These are phyloP conservation scores for Cyanistes caeruleus DNA, from an alignment of 2,113 vertebrate species.

Conservation along the genomic window DNA sequence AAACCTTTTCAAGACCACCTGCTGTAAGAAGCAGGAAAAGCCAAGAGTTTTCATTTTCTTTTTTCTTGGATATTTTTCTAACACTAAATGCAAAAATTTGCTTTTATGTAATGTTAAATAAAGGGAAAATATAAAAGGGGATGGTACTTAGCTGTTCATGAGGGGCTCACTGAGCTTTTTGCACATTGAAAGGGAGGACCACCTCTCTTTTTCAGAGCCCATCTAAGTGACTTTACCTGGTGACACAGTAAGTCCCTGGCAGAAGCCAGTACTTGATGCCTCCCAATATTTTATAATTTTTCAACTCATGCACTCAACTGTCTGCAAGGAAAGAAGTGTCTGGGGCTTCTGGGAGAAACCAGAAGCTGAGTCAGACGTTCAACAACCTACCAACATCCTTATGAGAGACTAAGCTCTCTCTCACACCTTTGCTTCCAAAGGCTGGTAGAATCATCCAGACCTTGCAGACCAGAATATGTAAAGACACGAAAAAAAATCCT, in stretches of 20 bases:
- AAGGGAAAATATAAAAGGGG: neutral
- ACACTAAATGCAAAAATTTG: neutral
- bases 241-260: neutral
- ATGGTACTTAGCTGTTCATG: neutral
- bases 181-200: neutral
- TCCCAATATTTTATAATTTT: neutral
- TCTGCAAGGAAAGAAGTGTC: neutral
- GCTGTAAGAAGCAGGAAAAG: neutral
- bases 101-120: neutral
- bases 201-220: neutral
- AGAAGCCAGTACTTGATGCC: neutral
- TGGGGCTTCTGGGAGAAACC: neutral
- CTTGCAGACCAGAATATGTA: neutral
- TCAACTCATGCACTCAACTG: neutral
- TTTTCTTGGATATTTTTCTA: neutral
- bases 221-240: neutral
- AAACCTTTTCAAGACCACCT: constrained; percentile 13
- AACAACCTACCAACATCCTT: neutral
- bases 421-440: neutral
- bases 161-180: neutral
- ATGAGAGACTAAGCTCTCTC: neutral
- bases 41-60: neutral
- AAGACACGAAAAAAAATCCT: neutral
- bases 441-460: neutral
- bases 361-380: neutral